Base-by-base conservation (phyloP, 2,113 vertebrate species). In the Mesocricetus auratus region DNA sequence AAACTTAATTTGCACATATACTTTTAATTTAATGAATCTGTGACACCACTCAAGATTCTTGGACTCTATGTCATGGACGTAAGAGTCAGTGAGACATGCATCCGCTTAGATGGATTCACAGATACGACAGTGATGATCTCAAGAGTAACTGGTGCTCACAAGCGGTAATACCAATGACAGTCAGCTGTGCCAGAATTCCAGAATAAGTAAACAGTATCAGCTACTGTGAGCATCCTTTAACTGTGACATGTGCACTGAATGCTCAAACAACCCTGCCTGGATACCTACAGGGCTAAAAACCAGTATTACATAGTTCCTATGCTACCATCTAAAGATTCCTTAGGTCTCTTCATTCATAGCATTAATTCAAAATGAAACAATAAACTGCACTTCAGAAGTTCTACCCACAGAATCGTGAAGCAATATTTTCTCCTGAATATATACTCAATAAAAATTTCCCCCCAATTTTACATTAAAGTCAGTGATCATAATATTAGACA, bases 351-450 rank as follows among this genome's bases (percentile, higher is more conserved):
- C 29, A 89, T 33, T 58, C 22, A 69, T 4, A 75, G 33, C 7
- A 50, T 66, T 94, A 91, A 94, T 62, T 81, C 45, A 77, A 86
- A 64, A 89, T 71, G 58, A 86, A 86, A 69, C 29, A 85, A 62
- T 31, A 86, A 93, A 64, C 16, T 82, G 3, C 39, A 74, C 90
- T 64, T 85, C 66, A 88, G 56, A 89, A 89, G 86, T 86, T 96
- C 73, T 86, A 94, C 45, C 12, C 68, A 77, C 8, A 66, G n/a
- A 75, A 86, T 73, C 13, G 15, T 58, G 19, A 85, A 86, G 75
- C 47, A 79, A 15, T 81, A 77, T 91, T 96, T 96, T 74, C 47
- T 93, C 53, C 22, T 64, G 36, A 90, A n/a, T 68, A 81, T 78
- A 73, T 83, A n/a, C 7, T 88, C 53, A 56, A 75, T 68, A 13